Conservation (phyloP, 1,140 invertebrate genomes). For the Phenacoccus solenopsis region DNA sequence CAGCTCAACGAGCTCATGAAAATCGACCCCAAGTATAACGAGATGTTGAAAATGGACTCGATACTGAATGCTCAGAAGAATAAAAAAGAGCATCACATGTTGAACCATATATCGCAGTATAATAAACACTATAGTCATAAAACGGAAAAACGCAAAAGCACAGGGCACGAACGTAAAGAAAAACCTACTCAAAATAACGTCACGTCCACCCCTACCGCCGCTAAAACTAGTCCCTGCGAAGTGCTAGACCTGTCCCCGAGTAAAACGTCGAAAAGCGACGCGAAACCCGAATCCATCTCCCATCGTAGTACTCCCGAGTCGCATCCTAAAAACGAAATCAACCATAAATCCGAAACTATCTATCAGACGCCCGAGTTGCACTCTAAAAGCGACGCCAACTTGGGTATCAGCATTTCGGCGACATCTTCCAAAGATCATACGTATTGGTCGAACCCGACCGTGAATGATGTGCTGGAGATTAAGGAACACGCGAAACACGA, state of each 20-base stretch:
- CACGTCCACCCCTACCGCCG: background rate
- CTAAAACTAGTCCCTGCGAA: background rate
- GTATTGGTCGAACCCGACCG: background rate
- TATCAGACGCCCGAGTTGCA: background rate
- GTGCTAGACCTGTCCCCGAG: conserved; percentile 21
- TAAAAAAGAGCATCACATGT: conserved; percentile 6
- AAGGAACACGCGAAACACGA: background rate
- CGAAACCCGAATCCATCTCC: background rate
- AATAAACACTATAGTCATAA: conserved; percentile 16
- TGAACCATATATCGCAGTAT: conserved; percentile 1
- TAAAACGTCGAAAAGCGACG: conserved; percentile 8
- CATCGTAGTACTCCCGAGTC: background rate
- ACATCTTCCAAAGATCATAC: background rate
- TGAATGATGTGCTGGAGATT: background rate
- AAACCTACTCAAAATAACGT: background rate
- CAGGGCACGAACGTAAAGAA: background rate
- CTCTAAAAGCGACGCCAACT: background rate
- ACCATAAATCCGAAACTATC: background rate
- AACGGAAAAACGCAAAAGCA: background rate
- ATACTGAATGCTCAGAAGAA: background rate
- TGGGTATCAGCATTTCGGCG: background rate
- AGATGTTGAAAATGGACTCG: background rate
- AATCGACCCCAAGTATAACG: background rate
- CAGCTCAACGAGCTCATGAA: background rate
- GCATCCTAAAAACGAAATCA: background rate